Evolutionary conservation across 2,888 invertebrate species (phyloP).

Genomic region (Epistrophe eligans): DNA sequence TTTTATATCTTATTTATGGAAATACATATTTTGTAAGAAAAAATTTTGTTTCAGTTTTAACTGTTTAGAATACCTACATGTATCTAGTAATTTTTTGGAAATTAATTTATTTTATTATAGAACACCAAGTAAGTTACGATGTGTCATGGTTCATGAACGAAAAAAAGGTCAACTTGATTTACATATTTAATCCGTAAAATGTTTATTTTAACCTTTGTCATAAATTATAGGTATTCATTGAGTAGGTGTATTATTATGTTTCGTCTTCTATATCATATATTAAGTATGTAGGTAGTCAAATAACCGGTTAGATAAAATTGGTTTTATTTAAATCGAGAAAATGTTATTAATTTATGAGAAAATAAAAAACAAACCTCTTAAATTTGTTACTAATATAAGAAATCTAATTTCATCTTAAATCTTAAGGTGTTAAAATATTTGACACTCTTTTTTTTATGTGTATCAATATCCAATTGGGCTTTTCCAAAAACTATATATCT

Average conservation of each 20-base stretch:
- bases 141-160: conserved; percentile 10
- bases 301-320: background rate
- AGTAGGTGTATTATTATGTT: conserved; percentile 4
- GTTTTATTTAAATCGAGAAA: conserved; percentile 10
- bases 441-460: no score
- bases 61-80: no score
- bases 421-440: background rate
- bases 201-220: conserved; percentile 5
- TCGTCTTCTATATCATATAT: background rate
- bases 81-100: no score
- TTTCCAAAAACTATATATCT: no score
- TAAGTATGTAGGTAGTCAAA: background rate
- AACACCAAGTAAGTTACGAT: background rate
- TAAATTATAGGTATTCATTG: conserved; percentile 17
- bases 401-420: background rate
- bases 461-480: no score
- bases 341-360: conserved; percentile 11
- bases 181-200: conserved; percentile 5
- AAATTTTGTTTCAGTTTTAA: background rate
- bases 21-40: background rate
- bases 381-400: conserved; percentile 22
- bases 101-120: background rate
- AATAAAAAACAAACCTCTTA: conserved; percentile 37
- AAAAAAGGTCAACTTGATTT: conserved; percentile 29
- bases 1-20: background rate